A percentile compares a stretch with the other conserved stretches of the same genome.
Evolutionary conservation across 2,888 invertebrate genomes (phyloP).

Genomic region (Drosophila fulvimacula): DNA sequence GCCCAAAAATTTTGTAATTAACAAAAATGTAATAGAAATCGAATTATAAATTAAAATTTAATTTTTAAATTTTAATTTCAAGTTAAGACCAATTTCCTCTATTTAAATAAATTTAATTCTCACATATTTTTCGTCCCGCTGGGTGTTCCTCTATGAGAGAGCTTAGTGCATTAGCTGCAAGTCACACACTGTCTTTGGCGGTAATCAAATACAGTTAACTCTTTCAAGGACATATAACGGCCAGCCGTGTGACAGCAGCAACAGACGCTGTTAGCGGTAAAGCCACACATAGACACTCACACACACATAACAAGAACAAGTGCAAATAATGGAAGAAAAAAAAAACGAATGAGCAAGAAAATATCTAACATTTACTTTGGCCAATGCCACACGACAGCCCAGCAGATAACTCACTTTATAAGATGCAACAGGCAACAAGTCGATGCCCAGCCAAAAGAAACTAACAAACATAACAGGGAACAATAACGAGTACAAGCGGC

Average conservation of each 20-base stretch:
- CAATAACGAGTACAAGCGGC: conserved; percentile 77
- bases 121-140: not conserved
- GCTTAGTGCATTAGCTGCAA: not conserved
- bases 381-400: conserved; percentile 62
- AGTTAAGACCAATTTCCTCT: too few relatives aligned
- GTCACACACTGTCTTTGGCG: conserved; percentile 16
- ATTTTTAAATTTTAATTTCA: too few relatives aligned
- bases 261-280: conserved; percentile 58
- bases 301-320: conserved; percentile 35
- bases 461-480: conserved; percentile 70
- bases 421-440: conserved; percentile 50
- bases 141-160: not conserved
- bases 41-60: too few relatives aligned
- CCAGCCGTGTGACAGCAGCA: conserved; percentile 56
- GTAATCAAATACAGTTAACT: conserved; percentile 65
- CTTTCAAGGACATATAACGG: conserved; percentile 75
- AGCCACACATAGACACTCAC: conserved; percentile 50
- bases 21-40: too few relatives aligned
- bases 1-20: too few relatives aligned
- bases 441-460: conserved; percentile 38
- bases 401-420: conserved; percentile 76
- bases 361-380: conserved; percentile 32
- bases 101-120: too few relatives aligned
- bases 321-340: conserved; percentile 33
- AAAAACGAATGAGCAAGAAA: conserved; percentile 8